Evolutionary conservation across 2,888 invertebrate species (phyloP), one percentile per base, ranked within the genome.

Genomic region (Megastigmus dorsalis): DNA sequence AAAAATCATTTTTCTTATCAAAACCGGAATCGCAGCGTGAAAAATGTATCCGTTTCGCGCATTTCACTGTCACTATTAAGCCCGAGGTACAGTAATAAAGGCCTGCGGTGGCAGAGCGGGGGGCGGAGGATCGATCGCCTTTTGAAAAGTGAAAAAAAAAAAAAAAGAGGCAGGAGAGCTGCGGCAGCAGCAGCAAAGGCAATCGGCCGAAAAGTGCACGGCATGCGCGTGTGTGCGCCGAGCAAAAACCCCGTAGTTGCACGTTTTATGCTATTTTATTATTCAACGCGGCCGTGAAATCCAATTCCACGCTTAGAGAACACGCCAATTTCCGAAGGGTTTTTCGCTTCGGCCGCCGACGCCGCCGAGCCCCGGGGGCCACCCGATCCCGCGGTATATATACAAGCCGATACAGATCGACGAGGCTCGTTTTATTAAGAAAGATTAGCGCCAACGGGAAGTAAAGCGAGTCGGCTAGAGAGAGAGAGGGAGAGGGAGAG

Each of bases 401-500:
- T n/a, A n/a, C n/a, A n/a, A 13, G n/a, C 55, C 4, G 52, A 63
- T 62, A 60, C 52, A 36, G 57, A 60, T 60, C 52, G 43, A 45
- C n/a, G 36, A n/a, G 36, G 54, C 30, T 28, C 57, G 45, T 72
- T 72, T 72, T 65, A 65, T 72, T 65, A 59, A 72, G 65, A 65
- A 72, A 50, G 65, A 65, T 72, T 57, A 72, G 63, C 45, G 38
- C 65, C 41, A 5, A 10, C 18, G 20, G 38, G 10, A 67, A 57
- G 33, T 36, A 54, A 28, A 18, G n/a, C 3, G n/a, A 57, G 36
- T n/a, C 7, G 41, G 3, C n/a, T 52, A 38, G 20, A 68, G 74
- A 72, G 70, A 63, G 68, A 74, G 69, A 20, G 48, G 10, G n/a
- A 68, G 75, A 74, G 68, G 52, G 72, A 70, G 71, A 20, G n/a